Evolutionary conservation across 2,797 vertebrate species (phyloP), one percentile per base, ranked within the genome.

Genomic region (Notoglanidium macrostoma): DNA sequence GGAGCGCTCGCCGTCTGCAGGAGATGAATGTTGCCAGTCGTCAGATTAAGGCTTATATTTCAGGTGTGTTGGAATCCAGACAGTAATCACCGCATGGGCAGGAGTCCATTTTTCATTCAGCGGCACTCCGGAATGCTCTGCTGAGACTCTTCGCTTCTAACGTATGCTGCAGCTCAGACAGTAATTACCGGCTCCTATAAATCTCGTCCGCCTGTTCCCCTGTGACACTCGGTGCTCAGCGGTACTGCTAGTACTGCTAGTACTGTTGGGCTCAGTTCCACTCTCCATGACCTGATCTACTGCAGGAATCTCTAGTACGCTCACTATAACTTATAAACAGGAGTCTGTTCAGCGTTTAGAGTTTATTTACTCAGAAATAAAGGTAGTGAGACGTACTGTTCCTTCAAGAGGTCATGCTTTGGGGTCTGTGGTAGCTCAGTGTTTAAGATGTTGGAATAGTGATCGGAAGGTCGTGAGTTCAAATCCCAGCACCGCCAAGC

Each of bases 31-130:
- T 86, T 79, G 78, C 85, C 74, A 83, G 54, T 84, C 74, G 67
- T 79, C 79, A 82, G 65, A 83, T 86, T 65, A 61, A 5, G 32
- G 79, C 40, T 88, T 86, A 74, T 84, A 80, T 89, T 85, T 89
- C 85, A 90, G 88, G 84, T 68, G 67, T 89, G 78, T 79, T 89
- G 74, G 88, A 88, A 85, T 85, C 63, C 78, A 87, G 65, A 67
- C 77, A 46, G 90, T 85, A 89, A 87, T 90, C 90, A 85, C 86
- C 49, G 63, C 70, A 86, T 29, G 82, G 74, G 84, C 85, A 88
- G 77, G 17, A n/a, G 68, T 67, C 78, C 51, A 59, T 86, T 85
- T 85, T 82, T 86, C 86, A 84, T 88, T 76, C 63, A 65, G 46
- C 59, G 12, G n/a, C 68, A 32, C 63, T 86, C 55, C 59, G 51